Evolutionary conservation across 2,888 invertebrate species (phyloP).

Genomic region (Andrena dorsata): DNA sequence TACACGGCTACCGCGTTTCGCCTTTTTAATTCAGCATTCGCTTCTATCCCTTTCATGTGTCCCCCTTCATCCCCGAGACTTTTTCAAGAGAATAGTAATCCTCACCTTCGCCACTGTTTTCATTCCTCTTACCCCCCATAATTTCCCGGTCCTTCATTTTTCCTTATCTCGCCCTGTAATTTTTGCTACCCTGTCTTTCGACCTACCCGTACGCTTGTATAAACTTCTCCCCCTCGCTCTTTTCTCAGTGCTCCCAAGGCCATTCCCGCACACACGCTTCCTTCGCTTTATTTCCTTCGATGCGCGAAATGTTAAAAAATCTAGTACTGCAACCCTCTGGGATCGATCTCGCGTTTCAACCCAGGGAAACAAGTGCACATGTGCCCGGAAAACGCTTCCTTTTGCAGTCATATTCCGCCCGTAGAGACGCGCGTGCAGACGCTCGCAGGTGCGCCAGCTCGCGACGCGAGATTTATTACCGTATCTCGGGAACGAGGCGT

Average conservation of each 20-base stretch:
- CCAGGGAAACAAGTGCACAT: neutral
- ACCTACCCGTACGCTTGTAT: neutral
- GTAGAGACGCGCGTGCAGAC: neutral
- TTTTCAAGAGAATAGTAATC: neutral
- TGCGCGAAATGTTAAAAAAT: neutral
- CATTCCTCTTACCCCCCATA: conserved; percentile 5
- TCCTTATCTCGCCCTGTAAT: neutral
- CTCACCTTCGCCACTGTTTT: neutral
- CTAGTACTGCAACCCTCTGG: neutral
- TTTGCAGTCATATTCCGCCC: neutral
- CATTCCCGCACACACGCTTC: neutral
- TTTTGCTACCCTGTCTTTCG: neutral
- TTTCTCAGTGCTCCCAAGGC: neutral
- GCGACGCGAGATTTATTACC: neutral
- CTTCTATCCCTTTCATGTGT: neutral
- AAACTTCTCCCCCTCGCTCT: neutral
- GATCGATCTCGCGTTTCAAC: neutral
- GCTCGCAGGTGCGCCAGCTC: neutral
- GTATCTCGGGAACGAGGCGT: neutral
- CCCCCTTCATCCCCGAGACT: neutral
- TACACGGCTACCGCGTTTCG: neutral
- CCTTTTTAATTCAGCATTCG: conserved; percentile 1
- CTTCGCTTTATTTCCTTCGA: neutral
- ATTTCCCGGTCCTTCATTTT: neutral
- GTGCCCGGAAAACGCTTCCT: neutral